Evolutionary conservation across 2,888 invertebrate genomes (phyloP).

Genomic region (Octodonta nipae): DNA sequence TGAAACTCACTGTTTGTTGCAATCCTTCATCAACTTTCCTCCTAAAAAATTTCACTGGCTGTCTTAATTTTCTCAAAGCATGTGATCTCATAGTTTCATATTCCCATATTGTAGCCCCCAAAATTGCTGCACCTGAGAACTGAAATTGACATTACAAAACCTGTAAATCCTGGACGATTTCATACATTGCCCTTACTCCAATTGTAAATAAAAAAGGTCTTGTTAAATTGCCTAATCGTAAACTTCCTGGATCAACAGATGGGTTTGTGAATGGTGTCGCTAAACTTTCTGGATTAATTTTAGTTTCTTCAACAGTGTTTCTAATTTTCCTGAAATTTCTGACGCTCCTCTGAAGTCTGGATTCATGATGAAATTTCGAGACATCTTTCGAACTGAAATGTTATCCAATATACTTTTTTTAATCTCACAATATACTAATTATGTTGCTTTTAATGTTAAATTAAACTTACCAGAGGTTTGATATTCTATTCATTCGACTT

Average conservation of each 20-base stretch:
- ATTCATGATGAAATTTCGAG: no score
- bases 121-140: constrained; percentile 48
- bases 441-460: no score
- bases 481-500: constrained; percentile 24
- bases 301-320: constrained; percentile 16
- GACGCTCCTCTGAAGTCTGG: constrained; percentile 10
- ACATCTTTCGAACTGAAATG: neutral
- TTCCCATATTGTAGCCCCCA: constrained; percentile 73
- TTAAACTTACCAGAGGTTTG: constrained; percentile 21
- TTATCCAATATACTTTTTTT: neutral
- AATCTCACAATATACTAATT: no score
- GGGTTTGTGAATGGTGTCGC: constrained; percentile 36
- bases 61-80: constrained; percentile 41
- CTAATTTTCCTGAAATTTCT: constrained; percentile 20
- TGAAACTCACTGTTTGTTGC: constrained; percentile 17
- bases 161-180: no score
- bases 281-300: constrained; percentile 24
- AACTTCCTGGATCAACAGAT: constrained; percentile 35
- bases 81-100: constrained; percentile 59
- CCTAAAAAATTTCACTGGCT: constrained; percentile 42
- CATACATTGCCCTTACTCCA: constrained; percentile 42
- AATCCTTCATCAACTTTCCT: constrained; percentile 16
- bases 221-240: constrained; percentile 38
- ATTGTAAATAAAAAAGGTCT: constrained; percentile 54
- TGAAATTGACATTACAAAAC: constrained; percentile 14